Base-by-base conservation (phyloP, 2,888 invertebrate species). In the Acronicta psi region DNA sequence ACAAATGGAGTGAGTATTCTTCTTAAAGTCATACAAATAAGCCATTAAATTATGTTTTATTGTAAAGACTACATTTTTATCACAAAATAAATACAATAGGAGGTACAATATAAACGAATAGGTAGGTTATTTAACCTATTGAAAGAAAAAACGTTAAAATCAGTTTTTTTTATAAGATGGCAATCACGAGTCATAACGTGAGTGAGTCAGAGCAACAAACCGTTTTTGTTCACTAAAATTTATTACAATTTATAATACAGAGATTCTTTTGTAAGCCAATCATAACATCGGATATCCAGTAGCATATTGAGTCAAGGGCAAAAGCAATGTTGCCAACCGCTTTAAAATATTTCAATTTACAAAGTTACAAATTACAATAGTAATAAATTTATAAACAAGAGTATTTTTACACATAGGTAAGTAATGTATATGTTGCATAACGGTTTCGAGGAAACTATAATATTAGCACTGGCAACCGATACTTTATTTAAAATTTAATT, bases 191-290 rank as follows among this genome's bases (percentile, higher is more conserved):
- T 46, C 44, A 51, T 34, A 6, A 34, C n/a, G 34, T n/a, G 0
- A 49, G 49, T 75, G 72, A 74, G 20, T 77, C 69, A 69, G 29
- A 53, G 42, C 37, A 53, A 69, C 50, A 74, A 59, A 59, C 46
- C 38, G 37, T 74, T 62, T 67, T 68, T 77, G 68, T 63, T 63
- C 50, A 51, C 37, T 18, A n/a, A 59, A 45, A 55, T 61, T 70
- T 75, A 62, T 52, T 62, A 31, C 40, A 54, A 46, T 38, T n/a
- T 59, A 62, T 58, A 73, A 51, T 59, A 72, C 58, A 59, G 25
- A 68, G 55, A 68, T 68, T 68, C 47, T 51, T 44, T 77, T 77
- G 64, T 69, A 44, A 57, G 55, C 56, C 49, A 64, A 66, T 69
- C 77, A 57, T 59, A 74, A 62, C 51, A 71, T 65, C 52, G 49